A percentile compares a stretch with the other conserved stretches of the same genome.
These are phyloP conservation scores for Ornithoptera alexandrae DNA, from an alignment of 2,888 invertebrate genomes.

Conservation along the genomic window DNA sequence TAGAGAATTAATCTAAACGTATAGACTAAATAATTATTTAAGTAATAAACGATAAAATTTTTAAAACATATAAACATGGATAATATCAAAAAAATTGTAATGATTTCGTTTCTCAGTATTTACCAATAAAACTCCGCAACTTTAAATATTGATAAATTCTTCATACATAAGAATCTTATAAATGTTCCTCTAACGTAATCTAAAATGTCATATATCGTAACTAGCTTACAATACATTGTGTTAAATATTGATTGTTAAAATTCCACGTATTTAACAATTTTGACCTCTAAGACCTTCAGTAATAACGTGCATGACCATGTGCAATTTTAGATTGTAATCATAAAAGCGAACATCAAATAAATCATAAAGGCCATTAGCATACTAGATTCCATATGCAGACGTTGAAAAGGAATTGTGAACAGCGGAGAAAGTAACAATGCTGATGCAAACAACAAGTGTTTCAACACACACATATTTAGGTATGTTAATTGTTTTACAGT, in stretches of 20 bases:
- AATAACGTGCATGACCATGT: background rate
- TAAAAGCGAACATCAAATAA: slow-evolving; percentile 1
- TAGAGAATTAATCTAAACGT: too few species aligned
- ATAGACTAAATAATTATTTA: too few species aligned
- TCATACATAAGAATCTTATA: too few species aligned
- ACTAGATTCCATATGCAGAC: slow-evolving; percentile 5
- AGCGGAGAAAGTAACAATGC: background rate
- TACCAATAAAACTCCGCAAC: too few species aligned
- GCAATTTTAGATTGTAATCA: background rate
- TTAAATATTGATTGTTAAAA: background rate
- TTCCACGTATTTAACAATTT: background rate
- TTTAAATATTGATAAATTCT: too few species aligned
- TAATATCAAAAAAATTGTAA: too few species aligned
- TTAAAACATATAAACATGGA: too few species aligned
- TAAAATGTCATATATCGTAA: too few species aligned
- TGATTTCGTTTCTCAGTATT: too few species aligned
- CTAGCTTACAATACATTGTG: background rate
- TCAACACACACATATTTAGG: slow-evolving; percentile 13
- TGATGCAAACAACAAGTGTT: background rate
- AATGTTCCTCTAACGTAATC: too few species aligned
- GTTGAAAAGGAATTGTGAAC: slow-evolving; percentile 10
- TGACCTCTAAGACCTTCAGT: background rate
- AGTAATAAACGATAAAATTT: too few species aligned
- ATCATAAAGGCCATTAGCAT: slow-evolving; percentile 14
- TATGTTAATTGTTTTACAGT: background rate